Percentiles rank a stretch among this genome's conserved stretches.
These are phyloP conservation scores for Pseudomugil tenellus DNA, from an alignment of 2,797 vertebrate genomes.

Conservation along the genomic window DNA sequence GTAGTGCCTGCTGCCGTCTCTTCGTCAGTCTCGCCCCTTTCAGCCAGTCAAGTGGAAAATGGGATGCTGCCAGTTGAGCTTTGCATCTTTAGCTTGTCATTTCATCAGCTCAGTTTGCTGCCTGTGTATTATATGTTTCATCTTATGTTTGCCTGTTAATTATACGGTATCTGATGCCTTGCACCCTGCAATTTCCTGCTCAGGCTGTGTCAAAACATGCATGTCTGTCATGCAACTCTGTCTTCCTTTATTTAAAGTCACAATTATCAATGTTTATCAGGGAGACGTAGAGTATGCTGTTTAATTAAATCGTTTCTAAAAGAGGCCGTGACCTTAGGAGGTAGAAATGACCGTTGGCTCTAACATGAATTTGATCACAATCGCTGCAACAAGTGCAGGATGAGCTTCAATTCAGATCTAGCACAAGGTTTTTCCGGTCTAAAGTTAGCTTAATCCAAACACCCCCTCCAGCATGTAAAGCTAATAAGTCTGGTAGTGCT, in stretches of 20 bases:
- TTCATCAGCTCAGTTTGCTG: not conserved
- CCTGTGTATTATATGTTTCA: conserved; percentile 17
- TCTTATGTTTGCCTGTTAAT: conserved; percentile 6
- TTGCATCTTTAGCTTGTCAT: conserved; percentile 30
- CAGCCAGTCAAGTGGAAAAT: conserved; percentile 7
- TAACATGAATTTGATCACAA: not conserved
- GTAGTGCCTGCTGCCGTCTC: conserved; percentile 37
- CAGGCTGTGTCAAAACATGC: conserved; percentile 13
- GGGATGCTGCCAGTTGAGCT: conserved; percentile 37
- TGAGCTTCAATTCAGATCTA: not conserved
- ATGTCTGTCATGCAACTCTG: conserved; percentile 21
- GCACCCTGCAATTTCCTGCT: conserved; percentile 25
- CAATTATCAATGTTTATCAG: not conserved
- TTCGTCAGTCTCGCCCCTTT: conserved; percentile 8
- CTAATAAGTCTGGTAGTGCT: not conserved
- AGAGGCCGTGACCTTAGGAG: not conserved
- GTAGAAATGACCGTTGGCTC: conserved; percentile 1
- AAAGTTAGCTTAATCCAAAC: not conserved
- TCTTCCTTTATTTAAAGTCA: conserved; percentile 24
- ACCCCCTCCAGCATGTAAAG: not conserved
- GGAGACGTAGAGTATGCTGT: not conserved
- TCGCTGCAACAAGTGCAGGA: not conserved
- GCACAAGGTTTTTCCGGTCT: not conserved
- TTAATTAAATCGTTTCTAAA: not conserved
- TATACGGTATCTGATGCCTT: conserved; percentile 1